These are phyloP conservation scores for Myripristis murdjan DNA, from an alignment of 2,797 vertebrate genomes.

Conservation along the genomic window DNA sequence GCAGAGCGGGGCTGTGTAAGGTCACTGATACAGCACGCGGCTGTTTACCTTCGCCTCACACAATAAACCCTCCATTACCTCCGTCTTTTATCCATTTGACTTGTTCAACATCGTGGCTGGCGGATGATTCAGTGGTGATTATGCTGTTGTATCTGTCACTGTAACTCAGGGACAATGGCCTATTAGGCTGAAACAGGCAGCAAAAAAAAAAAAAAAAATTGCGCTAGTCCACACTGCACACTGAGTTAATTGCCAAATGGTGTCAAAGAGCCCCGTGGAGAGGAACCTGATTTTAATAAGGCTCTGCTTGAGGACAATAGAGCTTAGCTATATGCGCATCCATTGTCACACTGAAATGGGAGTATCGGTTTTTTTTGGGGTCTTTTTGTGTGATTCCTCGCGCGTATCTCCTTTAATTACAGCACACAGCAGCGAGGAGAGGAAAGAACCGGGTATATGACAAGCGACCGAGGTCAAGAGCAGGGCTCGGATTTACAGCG, in stretches of 20 bases:
- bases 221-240: constrained; percentile 6
- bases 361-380: neutral
- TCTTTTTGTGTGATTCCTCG: neutral
- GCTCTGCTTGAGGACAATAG: neutral
- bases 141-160: constrained; percentile 18
- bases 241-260: constrained; percentile 52
- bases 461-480: constrained; percentile 13
- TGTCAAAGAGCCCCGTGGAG: constrained; percentile 29
- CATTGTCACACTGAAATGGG: constrained; percentile 8
- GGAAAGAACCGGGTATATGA: neutral
- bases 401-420: neutral
- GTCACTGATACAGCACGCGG: constrained; percentile 16
- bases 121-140: constrained; percentile 15
- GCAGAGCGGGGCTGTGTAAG: neutral
- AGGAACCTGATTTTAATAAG: constrained; percentile 25
- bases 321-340: constrained; percentile 3
- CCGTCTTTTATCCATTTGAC: constrained; percentile 17
- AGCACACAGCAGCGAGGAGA: neutral
- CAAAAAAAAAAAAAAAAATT: no score
- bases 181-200: constrained; percentile 27
- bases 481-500: neutral
- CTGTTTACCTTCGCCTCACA: constrained; percentile 14
- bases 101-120: constrained; percentile 24
- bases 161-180: constrained; percentile 27
- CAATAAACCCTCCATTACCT: constrained; percentile 4